Conservation (phyloP, 2,797 vertebrate species). For the Alcedo atthis region DNA sequence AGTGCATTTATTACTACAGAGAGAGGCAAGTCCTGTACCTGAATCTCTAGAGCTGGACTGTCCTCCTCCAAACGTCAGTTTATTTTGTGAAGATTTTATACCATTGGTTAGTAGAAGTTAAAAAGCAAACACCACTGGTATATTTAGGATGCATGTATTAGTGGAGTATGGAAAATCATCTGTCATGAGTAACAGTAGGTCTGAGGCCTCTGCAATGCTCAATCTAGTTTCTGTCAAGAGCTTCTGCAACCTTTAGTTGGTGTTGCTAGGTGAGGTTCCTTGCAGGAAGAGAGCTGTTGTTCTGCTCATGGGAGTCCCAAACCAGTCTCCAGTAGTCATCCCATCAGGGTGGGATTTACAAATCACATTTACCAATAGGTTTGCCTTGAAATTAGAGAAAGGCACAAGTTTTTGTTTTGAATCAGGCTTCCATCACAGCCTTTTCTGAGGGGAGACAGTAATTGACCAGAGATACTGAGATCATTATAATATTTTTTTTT, state of each 20-base stretch:
- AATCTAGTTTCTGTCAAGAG: not conserved
- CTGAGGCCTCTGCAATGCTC: not conserved
- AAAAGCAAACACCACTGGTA: not conserved
- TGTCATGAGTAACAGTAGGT: not conserved
- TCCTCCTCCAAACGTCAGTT: not conserved
- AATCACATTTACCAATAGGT: not conserved
- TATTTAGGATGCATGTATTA: not conserved
- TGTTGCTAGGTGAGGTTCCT: not conserved
- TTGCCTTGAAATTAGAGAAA: not conserved
- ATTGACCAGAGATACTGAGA: not conserved
- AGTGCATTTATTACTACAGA: not conserved
- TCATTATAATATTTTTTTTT: not conserved
- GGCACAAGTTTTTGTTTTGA: not conserved
- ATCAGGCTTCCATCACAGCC: not conserved
- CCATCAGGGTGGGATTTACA: not conserved
- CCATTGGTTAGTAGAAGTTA: too few species aligned
- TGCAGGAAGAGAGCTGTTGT: not conserved
- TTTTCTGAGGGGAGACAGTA: not conserved
- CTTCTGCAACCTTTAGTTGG: not conserved
- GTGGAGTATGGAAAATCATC: not conserved
- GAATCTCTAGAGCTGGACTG: not conserved
- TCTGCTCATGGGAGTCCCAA: not conserved
- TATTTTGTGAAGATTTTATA: not conserved
- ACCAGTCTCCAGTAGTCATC: accelerated
- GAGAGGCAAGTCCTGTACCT: not conserved